Percentiles rank a stretch among this genome's conserved stretches.
Evolutionary conservation across 2,113 vertebrate species (phyloP).

Genomic region (Sisor rabdophorus): DNA sequence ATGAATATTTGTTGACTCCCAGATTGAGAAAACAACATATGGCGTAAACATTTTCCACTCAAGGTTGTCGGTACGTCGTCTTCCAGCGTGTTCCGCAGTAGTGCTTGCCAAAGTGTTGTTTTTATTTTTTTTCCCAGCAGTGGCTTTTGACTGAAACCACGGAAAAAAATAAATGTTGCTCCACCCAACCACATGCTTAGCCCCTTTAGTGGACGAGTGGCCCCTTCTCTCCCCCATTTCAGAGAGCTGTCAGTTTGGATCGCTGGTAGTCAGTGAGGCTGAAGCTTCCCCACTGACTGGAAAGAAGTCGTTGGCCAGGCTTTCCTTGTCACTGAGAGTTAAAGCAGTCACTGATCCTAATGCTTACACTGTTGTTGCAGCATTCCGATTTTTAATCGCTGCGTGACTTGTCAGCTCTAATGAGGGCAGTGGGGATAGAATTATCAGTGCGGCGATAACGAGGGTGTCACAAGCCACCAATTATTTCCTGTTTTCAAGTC

Average conservation of each 20-base stretch:
- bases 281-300: conserved; percentile 87
- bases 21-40: conserved; percentile 67
- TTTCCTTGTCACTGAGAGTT: conserved; percentile 89
- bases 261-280: conserved; percentile 80
- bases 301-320: conserved; percentile 85
- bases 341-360: conserved; percentile 90
- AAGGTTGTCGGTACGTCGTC: conserved; percentile 45
- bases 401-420: conserved; percentile 92
- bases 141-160: conserved; percentile 57
- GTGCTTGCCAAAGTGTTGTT: conserved; percentile 50
- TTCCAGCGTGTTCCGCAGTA: conserved; percentile 41
- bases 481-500: conserved; percentile 51
- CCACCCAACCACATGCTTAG: conserved; percentile 42
- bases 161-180: conserved; percentile 51
- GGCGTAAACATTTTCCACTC: conserved; percentile 62
- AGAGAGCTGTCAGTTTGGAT: conserved; percentile 79
- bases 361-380: conserved; percentile 91
- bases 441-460: conserved; percentile 80
- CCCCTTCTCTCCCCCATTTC: conserved; percentile 53
- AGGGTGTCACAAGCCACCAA: conserved; percentile 68
- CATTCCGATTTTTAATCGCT: conserved; percentile 97
- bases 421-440: conserved; percentile 78
- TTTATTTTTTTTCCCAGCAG: conserved; percentile 42
- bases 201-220: conserved; percentile 59
- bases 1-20: conserved; percentile 64